Conservation (phyloP, 2,113 vertebrate genomes). For the Leiothrix lutea region DNA sequence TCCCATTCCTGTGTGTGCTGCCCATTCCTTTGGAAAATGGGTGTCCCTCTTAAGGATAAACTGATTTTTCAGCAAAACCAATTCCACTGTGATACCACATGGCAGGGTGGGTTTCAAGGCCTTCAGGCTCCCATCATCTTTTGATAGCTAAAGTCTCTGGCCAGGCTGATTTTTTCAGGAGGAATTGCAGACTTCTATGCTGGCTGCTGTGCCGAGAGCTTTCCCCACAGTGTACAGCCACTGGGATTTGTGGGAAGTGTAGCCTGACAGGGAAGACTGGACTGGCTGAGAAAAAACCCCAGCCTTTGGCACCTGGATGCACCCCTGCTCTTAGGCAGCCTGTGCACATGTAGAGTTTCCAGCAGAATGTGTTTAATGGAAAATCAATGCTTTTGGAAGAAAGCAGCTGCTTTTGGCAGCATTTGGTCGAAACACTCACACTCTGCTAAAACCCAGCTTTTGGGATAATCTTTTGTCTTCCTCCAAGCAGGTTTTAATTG, state of each 20-base stretch:
- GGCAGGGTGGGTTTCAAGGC: not conserved
- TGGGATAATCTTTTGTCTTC: not conserved
- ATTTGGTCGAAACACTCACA: not conserved
- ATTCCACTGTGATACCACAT: too few species aligned
- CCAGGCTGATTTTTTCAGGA: not conserved
- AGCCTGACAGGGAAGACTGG: not conserved
- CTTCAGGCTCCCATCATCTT: not conserved
- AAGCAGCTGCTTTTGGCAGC: not conserved
- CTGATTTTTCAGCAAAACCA: not conserved
- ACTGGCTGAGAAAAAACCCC: accelerated
- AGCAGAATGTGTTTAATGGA: not conserved
- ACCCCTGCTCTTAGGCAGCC: not conserved
- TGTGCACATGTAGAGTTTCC: not conserved
- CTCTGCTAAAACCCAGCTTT: not conserved
- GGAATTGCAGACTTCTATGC: not conserved
- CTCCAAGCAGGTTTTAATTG: not conserved
- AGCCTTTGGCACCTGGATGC: not conserved
- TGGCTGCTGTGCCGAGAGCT: not conserved
- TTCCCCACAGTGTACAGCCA: not conserved
- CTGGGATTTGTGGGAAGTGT: not conserved
- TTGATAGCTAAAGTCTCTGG: not conserved
- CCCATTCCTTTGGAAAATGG: not conserved
- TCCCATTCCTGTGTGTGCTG: not conserved
- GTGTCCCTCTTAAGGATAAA: not conserved
- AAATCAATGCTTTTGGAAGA: not conserved